These are phyloP conservation scores for Procapra przewalskii DNA, from an alignment of 2,113 vertebrate species.

Conservation along the genomic window DNA sequence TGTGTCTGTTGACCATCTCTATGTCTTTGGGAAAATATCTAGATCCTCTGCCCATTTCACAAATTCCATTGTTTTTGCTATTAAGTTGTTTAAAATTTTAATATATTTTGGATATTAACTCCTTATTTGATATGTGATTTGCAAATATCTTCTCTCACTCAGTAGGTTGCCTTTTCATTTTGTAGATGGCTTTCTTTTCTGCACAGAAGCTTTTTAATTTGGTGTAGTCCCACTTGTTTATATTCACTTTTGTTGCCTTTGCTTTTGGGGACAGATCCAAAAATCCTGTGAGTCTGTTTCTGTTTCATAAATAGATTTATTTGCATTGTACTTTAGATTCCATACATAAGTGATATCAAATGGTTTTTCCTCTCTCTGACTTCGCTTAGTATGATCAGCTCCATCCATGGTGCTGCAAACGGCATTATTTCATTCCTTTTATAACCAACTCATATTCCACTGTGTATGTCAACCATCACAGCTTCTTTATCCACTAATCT, in stretches of 20 bases:
- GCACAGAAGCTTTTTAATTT: neutral
- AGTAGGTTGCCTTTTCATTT: neutral
- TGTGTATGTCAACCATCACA: neutral
- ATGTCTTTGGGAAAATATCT: neutral
- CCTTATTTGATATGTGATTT: neutral
- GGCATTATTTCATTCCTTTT: neutral
- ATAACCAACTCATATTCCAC: neutral
- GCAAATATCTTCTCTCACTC: neutral
- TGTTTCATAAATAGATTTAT: neutral
- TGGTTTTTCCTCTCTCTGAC: neutral
- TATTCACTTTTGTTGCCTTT: neutral
- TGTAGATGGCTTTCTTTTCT: neutral
- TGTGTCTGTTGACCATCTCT: neutral
- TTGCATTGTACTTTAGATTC: neutral
- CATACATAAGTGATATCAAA: neutral
- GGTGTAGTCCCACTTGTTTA: neutral
- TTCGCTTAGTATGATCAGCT: neutral
- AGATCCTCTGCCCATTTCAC: neutral
- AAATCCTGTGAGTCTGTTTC: neutral
- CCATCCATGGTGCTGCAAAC: neutral
- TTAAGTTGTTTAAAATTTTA: neutral
- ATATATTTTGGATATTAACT: neutral
- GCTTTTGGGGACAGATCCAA: neutral
- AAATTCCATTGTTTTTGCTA: neutral
- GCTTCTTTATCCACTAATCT: neutral